Conservation (phyloP, 1,140 invertebrate species). For the Thereuonema tuberculata region DNA sequence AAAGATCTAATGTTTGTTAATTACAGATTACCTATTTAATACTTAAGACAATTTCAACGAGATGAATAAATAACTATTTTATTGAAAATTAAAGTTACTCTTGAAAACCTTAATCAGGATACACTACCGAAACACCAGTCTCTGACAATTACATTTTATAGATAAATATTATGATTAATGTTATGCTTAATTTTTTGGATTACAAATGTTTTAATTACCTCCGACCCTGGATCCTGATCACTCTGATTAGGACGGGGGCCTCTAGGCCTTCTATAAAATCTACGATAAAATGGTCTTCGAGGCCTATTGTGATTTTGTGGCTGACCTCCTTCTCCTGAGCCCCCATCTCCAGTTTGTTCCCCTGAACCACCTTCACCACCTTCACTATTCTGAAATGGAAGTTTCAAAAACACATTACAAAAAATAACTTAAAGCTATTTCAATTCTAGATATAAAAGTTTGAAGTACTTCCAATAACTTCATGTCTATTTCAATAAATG, state of each 20-base stretch:
- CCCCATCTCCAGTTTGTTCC: slow-evolving; percentile 7
- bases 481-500: too few relatives aligned
- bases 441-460: too few relatives aligned
- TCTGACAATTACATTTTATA: too few relatives aligned
- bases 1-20: too few relatives aligned
- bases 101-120: too few relatives aligned
- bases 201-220: neutral
- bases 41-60: too few relatives aligned
- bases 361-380: slow-evolving; percentile 9
- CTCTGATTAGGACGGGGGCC: neutral
- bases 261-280: neutral
- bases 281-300: slow-evolving; percentile 9
- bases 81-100: too few relatives aligned
- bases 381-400: slow-evolving; percentile 9
- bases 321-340: neutral
- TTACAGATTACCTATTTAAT: too few relatives aligned
- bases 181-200: neutral
- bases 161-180: too few relatives aligned
- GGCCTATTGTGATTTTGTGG: neutral
- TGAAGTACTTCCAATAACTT: too few relatives aligned
- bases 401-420: neutral
- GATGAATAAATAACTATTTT: too few relatives aligned
- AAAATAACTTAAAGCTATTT: neutral
- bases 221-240: slow-evolving; percentile 7
- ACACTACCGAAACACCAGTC: too few relatives aligned